These are phyloP conservation scores for Orius insidiosus DNA, from an alignment of 1,140 invertebrate genomes.

Conservation along the genomic window DNA sequence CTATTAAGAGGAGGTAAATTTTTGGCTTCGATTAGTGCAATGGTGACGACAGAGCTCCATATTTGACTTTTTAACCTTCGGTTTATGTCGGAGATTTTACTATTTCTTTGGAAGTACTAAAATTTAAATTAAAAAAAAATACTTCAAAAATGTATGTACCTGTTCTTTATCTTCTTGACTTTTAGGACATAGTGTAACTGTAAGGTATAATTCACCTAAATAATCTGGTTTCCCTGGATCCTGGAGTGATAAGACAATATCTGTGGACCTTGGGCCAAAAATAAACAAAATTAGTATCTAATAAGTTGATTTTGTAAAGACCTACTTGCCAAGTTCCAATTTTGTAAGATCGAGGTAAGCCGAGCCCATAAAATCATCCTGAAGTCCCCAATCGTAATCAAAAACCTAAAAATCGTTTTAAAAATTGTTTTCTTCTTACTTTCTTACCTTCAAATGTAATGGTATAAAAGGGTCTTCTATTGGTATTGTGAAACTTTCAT, in stretches of 20 bases:
- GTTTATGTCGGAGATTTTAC: slow-evolving; percentile 55
- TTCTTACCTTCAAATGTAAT: slow-evolving; percentile 69
- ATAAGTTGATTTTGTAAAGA: slow-evolving; percentile 8
- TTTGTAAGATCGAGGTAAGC: slow-evolving; percentile 68
- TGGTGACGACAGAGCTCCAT: slow-evolving; percentile 90
- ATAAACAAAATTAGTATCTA: background rate
- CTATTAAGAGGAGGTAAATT: slow-evolving; percentile 77
- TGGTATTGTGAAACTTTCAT: slow-evolving; percentile 86
- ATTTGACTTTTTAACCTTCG: slow-evolving; percentile 74
- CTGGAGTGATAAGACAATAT: slow-evolving; percentile 55
- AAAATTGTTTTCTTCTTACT: background rate
- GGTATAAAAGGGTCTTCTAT: slow-evolving; percentile 85
- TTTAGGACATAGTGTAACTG: slow-evolving; percentile 66
- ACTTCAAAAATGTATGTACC: slow-evolving; percentile 34
- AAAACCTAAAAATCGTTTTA: slow-evolving; percentile 60
- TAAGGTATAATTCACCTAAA: slow-evolving; percentile 68
- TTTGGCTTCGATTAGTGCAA: slow-evolving; percentile 87
- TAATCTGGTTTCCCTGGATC: slow-evolving; percentile 49
- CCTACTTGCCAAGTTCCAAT: slow-evolving; percentile 59
- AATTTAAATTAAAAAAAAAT: slow-evolving; percentile 22
- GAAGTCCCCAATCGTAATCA: slow-evolving; percentile 92
- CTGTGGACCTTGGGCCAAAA: slow-evolving; percentile 42
- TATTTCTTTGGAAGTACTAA: slow-evolving; percentile 65
- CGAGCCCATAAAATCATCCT: slow-evolving; percentile 96
- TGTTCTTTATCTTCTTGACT: slow-evolving; percentile 87